A percentile compares a stretch with the other conserved stretches of the same genome.
Conservation (phyloP, 1,140 invertebrate species). For the Orchesella cincta region DNA sequence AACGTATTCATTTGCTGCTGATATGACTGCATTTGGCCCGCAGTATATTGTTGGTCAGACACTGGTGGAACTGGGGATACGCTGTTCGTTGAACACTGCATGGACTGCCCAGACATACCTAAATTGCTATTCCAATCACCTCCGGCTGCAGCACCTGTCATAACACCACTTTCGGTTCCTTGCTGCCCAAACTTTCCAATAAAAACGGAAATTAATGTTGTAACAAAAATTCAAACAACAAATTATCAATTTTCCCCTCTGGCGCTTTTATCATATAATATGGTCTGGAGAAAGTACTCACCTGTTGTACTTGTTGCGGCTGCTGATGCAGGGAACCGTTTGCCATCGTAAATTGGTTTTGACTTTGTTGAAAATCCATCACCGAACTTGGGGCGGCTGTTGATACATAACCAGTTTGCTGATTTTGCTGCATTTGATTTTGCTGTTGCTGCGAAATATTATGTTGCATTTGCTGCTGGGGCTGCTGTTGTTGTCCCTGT, state of each 20-base stretch:
- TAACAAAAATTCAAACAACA: too few relatives aligned
- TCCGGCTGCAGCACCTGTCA: background rate
- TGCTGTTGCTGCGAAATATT: slow-evolving; percentile 46
- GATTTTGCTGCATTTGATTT: slow-evolving; percentile 40
- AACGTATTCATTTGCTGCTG: slow-evolving; percentile 30
- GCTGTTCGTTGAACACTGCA: slow-evolving; percentile 41
- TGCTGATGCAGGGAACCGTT: slow-evolving; percentile 37
- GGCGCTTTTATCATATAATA: too few relatives aligned
- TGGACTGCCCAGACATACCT: slow-evolving; percentile 32
- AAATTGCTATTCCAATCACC: slow-evolving; percentile 42
- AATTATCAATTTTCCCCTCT: too few relatives aligned
- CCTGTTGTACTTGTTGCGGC: slow-evolving; percentile 36
- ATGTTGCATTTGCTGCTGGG: slow-evolving; percentile 25
- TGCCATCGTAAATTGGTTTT: slow-evolving; percentile 8
- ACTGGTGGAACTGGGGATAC: slow-evolving; percentile 27
- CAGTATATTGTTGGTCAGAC: slow-evolving; percentile 29
- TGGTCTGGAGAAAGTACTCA: too few relatives aligned
- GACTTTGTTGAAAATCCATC: slow-evolving; percentile 15
- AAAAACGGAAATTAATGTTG: too few relatives aligned
- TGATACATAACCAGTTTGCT: slow-evolving; percentile 22
- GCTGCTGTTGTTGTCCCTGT: slow-evolving; percentile 36
- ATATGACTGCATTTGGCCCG: slow-evolving; percentile 45
- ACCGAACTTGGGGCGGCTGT: background rate
- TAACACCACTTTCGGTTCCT: background rate
- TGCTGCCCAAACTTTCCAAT: too few relatives aligned